Base-by-base conservation (phyloP, 2,888 invertebrate species). In the Augochlorella aurata region DNA sequence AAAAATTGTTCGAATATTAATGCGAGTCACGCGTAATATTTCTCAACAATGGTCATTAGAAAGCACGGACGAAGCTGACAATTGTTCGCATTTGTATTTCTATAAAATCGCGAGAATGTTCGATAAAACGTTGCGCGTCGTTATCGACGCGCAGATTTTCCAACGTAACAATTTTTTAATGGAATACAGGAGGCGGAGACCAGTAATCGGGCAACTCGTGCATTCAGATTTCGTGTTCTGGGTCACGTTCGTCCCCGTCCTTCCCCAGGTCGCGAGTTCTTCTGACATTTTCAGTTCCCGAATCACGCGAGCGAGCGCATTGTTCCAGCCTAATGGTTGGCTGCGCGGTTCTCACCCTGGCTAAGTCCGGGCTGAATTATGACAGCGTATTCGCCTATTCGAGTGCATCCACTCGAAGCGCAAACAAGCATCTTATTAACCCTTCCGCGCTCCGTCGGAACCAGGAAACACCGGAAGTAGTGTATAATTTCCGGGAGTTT, bases 371-470 rank as follows among this genome's bases (percentile, higher is more conserved):
- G 67, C 14, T 18, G 75, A 79, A 75, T 79, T 75, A 72, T 69
- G 54, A 58, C 63, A 49, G 61, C 61, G 61, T 61, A 14, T 61
- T 61, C 61, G 61, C 10, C 52, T 68, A 50, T 74, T 80, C 80
- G 80, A 80, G 76, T 70, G 69, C 73, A 44, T 70, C 76, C 80
- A 80, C 76, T 85, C 45, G 47, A 74, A 67, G 38, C 68, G 50
- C 77, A 75, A 74, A 82, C 75, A 74, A 80, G 78, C 78, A 66
- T 72, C 78, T 85, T 83, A 83, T 85, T 85, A 85, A 85, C 63
- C 63, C 76, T 58, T 18, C 44, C 65, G 74, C 83, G 7, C 74
- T 76, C 77, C 83, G 63, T 18, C 75, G 47, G 73, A 47, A 24
- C 5, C 21, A 63, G 80, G 74, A 71, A 85, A 70, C 21, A 79